These are phyloP conservation scores for Cerastis leucographa DNA, from an alignment of 2,888 invertebrate genomes.

Conservation along the genomic window DNA sequence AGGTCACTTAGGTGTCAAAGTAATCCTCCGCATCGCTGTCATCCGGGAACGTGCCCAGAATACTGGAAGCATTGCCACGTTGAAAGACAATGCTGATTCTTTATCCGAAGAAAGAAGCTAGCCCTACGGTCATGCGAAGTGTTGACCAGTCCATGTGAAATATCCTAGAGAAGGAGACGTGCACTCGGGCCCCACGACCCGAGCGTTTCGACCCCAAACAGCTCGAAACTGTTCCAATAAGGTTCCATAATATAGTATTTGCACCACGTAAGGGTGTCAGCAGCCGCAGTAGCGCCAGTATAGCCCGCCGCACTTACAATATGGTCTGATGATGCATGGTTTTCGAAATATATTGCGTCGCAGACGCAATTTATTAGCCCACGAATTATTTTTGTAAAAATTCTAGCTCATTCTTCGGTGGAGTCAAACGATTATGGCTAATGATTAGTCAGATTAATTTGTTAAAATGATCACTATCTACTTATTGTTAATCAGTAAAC, in stretches of 20 bases:
- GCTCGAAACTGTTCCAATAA: background rate
- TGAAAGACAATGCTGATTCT: background rate
- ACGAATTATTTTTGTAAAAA: background rate
- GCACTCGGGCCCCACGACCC: background rate
- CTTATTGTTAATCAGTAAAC: constrained; percentile 35
- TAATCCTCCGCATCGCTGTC: background rate
- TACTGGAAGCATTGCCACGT: background rate
- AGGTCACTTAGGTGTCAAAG: background rate
- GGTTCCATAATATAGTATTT: background rate
- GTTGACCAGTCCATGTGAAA: background rate
- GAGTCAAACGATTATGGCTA: constrained; percentile 24
- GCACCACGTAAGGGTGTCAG: background rate
- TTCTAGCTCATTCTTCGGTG: constrained; percentile 16
- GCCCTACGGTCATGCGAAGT: background rate
- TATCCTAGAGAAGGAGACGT: background rate
- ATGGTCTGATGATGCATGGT: too few species aligned
- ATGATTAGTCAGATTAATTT: constrained; percentile 29
- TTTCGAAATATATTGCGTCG: too few species aligned
- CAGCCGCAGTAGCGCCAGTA: too few species aligned
- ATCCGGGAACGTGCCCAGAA: background rate
- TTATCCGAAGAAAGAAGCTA: background rate
- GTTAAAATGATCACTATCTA: constrained; percentile 41
- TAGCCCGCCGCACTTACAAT: too few species aligned
- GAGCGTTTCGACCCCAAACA: background rate
- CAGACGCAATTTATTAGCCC: background rate